Evolutionary conservation across 1,140 invertebrate species (phyloP).

Genomic region (Drosophila truncata): DNA sequence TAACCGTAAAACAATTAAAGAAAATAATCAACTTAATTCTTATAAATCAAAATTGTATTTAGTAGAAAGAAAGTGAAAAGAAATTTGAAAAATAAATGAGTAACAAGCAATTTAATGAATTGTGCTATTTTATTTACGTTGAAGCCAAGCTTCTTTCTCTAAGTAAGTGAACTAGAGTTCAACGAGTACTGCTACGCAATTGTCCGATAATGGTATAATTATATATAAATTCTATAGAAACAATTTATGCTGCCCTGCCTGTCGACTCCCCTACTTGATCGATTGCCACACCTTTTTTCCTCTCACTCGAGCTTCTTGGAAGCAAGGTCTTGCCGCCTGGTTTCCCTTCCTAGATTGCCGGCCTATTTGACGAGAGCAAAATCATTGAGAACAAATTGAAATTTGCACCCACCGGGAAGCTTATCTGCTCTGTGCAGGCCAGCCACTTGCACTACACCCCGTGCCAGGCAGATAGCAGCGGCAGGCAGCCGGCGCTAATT

Average conservation of each 20-base stretch:
- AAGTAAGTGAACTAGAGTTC: background rate
- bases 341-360: slow-evolving; percentile 14
- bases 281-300: slow-evolving; percentile 27
- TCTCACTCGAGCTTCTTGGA: no score
- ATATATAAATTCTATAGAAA: slow-evolving; percentile 5
- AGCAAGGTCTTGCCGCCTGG: slow-evolving; percentile 23
- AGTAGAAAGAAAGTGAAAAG: background rate
- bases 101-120: background rate
- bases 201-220: slow-evolving; percentile 12
- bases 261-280: background rate
- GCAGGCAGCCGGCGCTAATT: slow-evolving; percentile 70
- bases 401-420: slow-evolving; percentile 61
- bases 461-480: slow-evolving; percentile 16
- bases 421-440: slow-evolving; percentile 55
- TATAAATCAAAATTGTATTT: background rate
- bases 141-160: no score
- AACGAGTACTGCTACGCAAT: background rate
- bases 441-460: slow-evolving; percentile 41
- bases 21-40: background rate
- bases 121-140: background rate
- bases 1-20: fast-evolving
- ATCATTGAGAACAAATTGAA: slow-evolving; percentile 75
- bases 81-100: no score
- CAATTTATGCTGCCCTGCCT: slow-evolving; percentile 7
- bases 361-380: slow-evolving; percentile 43